A percentile compares a stretch with the other conserved stretches of the same genome.
These are phyloP conservation scores for Acrossocheilus fasciatus DNA, from an alignment of 2,797 vertebrate genomes.

Conservation along the genomic window DNA sequence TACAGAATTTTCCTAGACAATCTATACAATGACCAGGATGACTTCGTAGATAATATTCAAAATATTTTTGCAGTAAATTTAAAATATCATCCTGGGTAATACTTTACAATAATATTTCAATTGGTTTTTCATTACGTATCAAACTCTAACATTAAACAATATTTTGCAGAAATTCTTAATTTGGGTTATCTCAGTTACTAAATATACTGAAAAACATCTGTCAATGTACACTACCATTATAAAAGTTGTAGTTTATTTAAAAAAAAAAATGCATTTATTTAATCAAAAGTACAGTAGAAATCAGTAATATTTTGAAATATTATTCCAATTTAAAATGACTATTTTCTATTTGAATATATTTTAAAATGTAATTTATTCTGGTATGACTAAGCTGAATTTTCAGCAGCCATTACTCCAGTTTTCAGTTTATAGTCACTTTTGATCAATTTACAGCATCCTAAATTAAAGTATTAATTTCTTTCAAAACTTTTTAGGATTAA, in stretches of 20 bases:
- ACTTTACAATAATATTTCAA: background rate
- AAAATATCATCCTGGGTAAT: background rate
- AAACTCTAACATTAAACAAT: background rate
- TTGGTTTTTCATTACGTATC: background rate
- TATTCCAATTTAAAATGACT: background rate
- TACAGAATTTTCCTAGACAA: conserved; percentile 11
- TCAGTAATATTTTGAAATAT: background rate
- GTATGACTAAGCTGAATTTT: background rate
- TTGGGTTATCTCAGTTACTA: background rate
- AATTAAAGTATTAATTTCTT: background rate
- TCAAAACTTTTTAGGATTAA: background rate
- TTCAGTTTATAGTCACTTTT: background rate
- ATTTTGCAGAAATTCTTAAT: background rate
- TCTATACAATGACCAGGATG: conserved; percentile 6
- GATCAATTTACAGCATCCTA: background rate
- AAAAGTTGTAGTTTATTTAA: background rate
- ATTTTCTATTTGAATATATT: background rate
- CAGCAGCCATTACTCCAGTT: background rate
- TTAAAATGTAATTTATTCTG: background rate
- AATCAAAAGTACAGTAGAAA: background rate
- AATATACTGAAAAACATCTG: background rate
- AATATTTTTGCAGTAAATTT: background rate
- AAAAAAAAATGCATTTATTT: background rate
- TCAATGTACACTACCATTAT: background rate
- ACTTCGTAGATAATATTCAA: conserved; percentile 24